Conservation (phyloP, 2,797 vertebrate genomes). For the Sciurus carolinensis region DNA sequence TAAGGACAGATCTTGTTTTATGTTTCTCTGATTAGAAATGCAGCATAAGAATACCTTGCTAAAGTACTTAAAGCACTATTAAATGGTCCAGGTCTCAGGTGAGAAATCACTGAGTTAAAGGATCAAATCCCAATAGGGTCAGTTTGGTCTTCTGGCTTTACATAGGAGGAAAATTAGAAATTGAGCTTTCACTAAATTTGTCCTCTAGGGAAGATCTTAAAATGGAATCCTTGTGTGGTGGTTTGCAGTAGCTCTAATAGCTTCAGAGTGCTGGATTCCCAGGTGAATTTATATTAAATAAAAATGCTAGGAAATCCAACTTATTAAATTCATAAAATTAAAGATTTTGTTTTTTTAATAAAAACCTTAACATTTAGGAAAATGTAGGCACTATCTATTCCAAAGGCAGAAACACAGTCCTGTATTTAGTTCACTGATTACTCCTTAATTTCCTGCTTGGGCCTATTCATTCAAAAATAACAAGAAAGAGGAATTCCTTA, state of each 20-base stretch:
- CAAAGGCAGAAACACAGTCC: conserved; percentile 31
- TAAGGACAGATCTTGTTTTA: conserved; percentile 54
- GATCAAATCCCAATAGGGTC: neutral
- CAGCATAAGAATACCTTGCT: conserved; percentile 58
- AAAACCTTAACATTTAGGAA: neutral
- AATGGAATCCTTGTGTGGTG: neutral
- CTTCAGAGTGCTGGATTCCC: neutral
- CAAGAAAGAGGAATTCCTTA: conserved; percentile 22
- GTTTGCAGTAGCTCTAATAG: neutral
- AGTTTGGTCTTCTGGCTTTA: conserved; percentile 50
- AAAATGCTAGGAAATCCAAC: conserved; percentile 40
- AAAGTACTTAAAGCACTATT: conserved; percentile 57
- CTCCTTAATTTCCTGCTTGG: conserved; percentile 14
- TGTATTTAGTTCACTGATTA: too few species aligned
- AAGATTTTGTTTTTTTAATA: neutral
- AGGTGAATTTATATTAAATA: neutral
- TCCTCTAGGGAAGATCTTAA: neutral
- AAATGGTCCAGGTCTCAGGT: conserved; percentile 53
- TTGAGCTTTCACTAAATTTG: conserved; percentile 23
- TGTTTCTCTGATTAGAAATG: conserved; percentile 72
- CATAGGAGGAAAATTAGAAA: conserved; percentile 51
- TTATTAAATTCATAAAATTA: conserved; percentile 44
- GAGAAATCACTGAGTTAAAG: conserved; percentile 51
- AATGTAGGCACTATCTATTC: neutral
- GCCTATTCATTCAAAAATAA: neutral